Conservation (phyloP, 2,113 vertebrate genomes). For the Platycercus adscitus region DNA sequence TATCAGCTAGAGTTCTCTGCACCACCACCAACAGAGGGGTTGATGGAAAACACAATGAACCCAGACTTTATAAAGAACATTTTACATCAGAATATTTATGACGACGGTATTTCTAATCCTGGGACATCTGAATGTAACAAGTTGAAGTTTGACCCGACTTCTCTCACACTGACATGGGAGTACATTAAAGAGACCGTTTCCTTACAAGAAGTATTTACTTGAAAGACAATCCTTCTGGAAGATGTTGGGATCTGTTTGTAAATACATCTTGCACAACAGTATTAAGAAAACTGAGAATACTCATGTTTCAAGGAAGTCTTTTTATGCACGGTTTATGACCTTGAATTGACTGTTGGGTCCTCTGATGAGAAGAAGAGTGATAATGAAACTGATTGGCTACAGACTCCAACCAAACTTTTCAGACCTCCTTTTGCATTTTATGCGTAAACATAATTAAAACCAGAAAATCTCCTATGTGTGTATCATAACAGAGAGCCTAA, state of each 20-base stretch:
- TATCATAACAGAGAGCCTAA: background rate
- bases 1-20: constrained; percentile 71
- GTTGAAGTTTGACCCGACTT: constrained; percentile 52
- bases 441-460: background rate
- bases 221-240: background rate
- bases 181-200: background rate
- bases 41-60: constrained; percentile 73
- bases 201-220: background rate
- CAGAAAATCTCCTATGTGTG: background rate
- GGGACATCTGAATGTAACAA: constrained; percentile 47
- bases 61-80: constrained; percentile 67
- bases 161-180: constrained; percentile 68
- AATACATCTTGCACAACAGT: background rate
- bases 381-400: background rate
- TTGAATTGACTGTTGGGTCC: background rate
- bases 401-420: background rate
- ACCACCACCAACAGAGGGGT: constrained; percentile 38
- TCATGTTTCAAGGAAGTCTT: background rate
- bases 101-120: constrained; percentile 44
- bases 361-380: background rate
- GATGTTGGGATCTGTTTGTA: background rate
- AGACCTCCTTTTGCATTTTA: background rate
- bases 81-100: constrained; percentile 75
- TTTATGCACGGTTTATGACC: background rate
- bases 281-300: background rate